Conservation (phyloP, 1,140 invertebrate genomes). For the Propsilocerus akamusi region DNA sequence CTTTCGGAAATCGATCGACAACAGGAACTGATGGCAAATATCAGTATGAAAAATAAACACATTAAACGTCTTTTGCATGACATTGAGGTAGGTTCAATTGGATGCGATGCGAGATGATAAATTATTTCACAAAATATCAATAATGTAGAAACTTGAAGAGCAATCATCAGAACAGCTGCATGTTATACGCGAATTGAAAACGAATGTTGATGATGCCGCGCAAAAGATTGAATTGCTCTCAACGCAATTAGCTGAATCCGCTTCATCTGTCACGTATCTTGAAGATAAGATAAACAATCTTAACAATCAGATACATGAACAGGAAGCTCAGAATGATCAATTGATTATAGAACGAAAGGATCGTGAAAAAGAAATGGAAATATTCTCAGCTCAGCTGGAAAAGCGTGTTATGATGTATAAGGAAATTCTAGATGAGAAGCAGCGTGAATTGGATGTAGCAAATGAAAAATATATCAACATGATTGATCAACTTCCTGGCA, state of each 20-base stretch:
- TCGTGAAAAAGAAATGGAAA: constrained; percentile 17
- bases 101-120: too few relatives aligned
- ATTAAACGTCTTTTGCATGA: constrained; percentile 20
- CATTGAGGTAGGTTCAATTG: constrained; percentile 20
- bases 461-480: constrained; percentile 2
- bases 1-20: constrained; percentile 22
- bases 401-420: constrained; percentile 13
- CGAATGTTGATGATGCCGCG: background rate
- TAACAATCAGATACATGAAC: constrained; percentile 13
- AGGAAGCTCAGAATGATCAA: constrained; percentile 14
- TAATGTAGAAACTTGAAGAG: constrained; percentile 19
- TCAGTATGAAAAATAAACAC: constrained; percentile 22
- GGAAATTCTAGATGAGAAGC: constrained; percentile 14
- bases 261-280: constrained; percentile 1
- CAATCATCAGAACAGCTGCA: constrained; percentile 20
- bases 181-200: constrained; percentile 16
- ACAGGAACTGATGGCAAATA: constrained; percentile 20
- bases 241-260: background rate
- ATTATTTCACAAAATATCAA: too few relatives aligned
- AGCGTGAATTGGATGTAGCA: constrained; percentile 12
- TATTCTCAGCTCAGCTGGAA: constrained; percentile 17
- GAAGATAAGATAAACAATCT: constrained; percentile 13
- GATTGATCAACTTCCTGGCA: background rate
- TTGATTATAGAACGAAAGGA: constrained; percentile 5
- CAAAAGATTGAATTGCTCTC: background rate